Evolutionary conservation across 1,140 invertebrate species (phyloP), one percentile per base, ranked within the genome.

Genomic region (Bombus confusus): DNA sequence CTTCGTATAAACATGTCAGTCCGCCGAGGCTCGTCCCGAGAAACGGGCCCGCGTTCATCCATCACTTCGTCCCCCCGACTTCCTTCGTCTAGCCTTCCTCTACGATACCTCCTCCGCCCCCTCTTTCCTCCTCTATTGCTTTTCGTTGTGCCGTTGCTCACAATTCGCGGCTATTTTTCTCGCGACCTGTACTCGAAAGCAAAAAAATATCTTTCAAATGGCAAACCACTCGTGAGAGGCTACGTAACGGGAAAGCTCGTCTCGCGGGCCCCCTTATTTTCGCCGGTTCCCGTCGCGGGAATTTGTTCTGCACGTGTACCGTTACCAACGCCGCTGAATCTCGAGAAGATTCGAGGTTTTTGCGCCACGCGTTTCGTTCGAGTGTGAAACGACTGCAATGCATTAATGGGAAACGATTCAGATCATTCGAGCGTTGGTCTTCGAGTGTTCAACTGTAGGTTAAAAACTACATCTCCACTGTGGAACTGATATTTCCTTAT

Each of bases 1-100:
- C 91, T 90, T 88, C 92, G 92, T 94, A 94, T 95, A 95, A 95
- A 95, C 94, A 95, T 92, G 94, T 94, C 94, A 94, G 92, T 89
- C 89, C 90, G 90, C 91, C 91, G 85, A 92, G 94, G 91, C 93
- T 93, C 92, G 87, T 85, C 88, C 87, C 78, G 88, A 86, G 89
- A 64, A 86, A 89, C 88, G 90, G 88, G 81, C 90, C 82, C 89
- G 78, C 88, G 80, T 93, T 94, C 93, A 94, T 95, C 93, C 93
- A 95, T 95, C 94, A 94, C 93, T 93, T 89, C 77, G 84, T 69
- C 41, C 37, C 41, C 52, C 43, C 84, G 77, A 84, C 72, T 73
- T 66, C 62, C 69, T 59, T 66, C 75, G 85, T 76, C 87, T 84
- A 84, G 75, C 62, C 62, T n/a, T 74, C 43, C 64, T 18, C 66